Evolutionary conservation across 35 echinoderm and acorn worm genomes (phyloP).

Genomic region (Strongylocentrotus purpuratus): DNA sequence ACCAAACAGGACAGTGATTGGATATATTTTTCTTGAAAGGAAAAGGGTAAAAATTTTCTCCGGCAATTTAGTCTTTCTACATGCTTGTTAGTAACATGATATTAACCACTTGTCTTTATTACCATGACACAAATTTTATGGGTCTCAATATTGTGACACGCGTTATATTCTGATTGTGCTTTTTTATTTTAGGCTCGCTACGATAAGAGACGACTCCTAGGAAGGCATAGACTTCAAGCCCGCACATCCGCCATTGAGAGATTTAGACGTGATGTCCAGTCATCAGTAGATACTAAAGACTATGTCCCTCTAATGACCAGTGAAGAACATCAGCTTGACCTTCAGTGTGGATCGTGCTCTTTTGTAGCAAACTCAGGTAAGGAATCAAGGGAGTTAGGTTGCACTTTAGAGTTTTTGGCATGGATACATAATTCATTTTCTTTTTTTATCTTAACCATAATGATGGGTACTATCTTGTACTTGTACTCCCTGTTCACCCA

Average conservation of each 20-base stretch:
- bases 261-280: not conserved
- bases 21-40: too few relatives aligned
- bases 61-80: too few relatives aligned
- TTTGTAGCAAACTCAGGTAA: constrained; percentile 74
- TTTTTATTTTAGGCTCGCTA: not conserved
- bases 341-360: constrained; percentile 56
- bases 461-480: not conserved
- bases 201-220: not conserved
- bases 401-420: too few relatives aligned
- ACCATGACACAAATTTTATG: too few relatives aligned
- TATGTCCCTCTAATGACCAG: constrained; percentile 2
- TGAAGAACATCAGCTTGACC: constrained; percentile 3
- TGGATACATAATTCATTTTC: too few relatives aligned
- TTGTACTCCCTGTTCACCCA: not conserved
- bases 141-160: too few relatives aligned
- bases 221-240: not conserved
- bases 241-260: not conserved
- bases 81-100: too few relatives aligned
- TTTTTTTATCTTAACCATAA: too few relatives aligned
- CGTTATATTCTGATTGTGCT: not conserved
- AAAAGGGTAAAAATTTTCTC: too few relatives aligned
- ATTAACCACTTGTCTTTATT: too few relatives aligned
- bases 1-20: too few relatives aligned
- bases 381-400: not conserved
- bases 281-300: not conserved